Base-by-base conservation (phyloP, 2,888 invertebrate species). In the Dilophus febrilis region DNA sequence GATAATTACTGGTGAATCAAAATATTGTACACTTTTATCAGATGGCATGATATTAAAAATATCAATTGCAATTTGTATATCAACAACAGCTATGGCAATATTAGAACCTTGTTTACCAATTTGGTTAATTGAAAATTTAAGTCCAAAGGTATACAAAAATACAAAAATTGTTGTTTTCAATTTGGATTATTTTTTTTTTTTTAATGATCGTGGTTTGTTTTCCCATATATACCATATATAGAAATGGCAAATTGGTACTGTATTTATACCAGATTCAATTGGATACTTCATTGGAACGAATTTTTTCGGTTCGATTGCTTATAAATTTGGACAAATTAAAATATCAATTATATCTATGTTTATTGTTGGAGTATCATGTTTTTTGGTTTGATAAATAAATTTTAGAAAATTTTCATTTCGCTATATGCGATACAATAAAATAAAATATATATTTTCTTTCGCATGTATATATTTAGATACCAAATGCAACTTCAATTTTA, bases 211-310 rank as follows among this genome's bases (percentile, higher is more conserved):
- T n/a, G n/a, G n/a, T 14, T 19, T 5, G 10, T 38, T 31, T 13
- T 19, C 12, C n/a, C 3, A 14, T 29, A 17, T 22, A 29, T n/a
- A 11, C 12, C 12, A 29, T n/a, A 10, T 46, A 16, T 56, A 72
- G 64, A 71, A 69, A 51, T 81, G 81, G 81, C 77, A 81, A 54
- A 58, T 79, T 51, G 86, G 86, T 3, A 76, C 80, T 1, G 82
- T 85, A 5, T 87, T 87, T 52, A 75, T 87, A 44, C 86, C 87
- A 0, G 87, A 87, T 57, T 86, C 85, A 49, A 52, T 86, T 27
- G 86, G 86, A 1, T 87, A 86, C 53, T 69, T 86, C 44, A 59
- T 86, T 31, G 86, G 85, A 19, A 84, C 85, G 1, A 83, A 84
- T 58, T 76, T 75, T 49, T 79, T 84, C 52, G 83, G 83, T 6